A percentile compares a stretch with the other conserved stretches of the same genome.
Evolutionary conservation across 2,113 vertebrate genomes (phyloP).

Genomic region (Oncorhynchus masou): DNA sequence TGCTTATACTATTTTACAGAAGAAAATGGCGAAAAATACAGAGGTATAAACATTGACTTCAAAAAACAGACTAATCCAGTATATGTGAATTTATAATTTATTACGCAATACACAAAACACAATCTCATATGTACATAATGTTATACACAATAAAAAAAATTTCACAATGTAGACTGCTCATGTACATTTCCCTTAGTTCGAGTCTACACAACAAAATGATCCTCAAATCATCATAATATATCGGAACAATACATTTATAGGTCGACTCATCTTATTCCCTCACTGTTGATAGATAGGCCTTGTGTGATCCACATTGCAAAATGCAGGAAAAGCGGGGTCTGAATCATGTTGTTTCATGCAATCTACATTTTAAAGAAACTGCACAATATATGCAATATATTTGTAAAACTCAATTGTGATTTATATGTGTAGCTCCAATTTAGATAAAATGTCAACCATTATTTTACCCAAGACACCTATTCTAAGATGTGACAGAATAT

Average conservation of each 20-base stretch:
- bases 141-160: conserved; percentile 59
- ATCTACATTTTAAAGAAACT: conserved; percentile 40
- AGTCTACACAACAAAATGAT: conserved; percentile 27
- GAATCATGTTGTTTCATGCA: conserved; percentile 36
- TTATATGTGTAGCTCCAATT: background rate
- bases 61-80: conserved; percentile 43
- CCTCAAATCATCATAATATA: conserved; percentile 36
- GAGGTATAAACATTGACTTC: background rate
- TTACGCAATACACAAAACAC: conserved; percentile 72
- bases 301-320: conserved; percentile 18
- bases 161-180: conserved; percentile 30
- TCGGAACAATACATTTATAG: conserved; percentile 67
- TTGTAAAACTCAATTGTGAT: conserved; percentile 21
- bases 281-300: conserved; percentile 65
- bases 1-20: background rate
- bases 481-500: conserved; percentile 39
- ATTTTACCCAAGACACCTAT: conserved; percentile 47
- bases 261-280: conserved; percentile 79
- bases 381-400: background rate
- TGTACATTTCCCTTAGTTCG: conserved; percentile 8
- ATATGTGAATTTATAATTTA: conserved; percentile 73
- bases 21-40: background rate
- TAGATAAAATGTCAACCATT: conserved; percentile 25
- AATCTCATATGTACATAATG: conserved; percentile 67
- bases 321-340: background rate